Conservation (phyloP, 2,113 vertebrate species). For the Mirounga angustirostris region DNA sequence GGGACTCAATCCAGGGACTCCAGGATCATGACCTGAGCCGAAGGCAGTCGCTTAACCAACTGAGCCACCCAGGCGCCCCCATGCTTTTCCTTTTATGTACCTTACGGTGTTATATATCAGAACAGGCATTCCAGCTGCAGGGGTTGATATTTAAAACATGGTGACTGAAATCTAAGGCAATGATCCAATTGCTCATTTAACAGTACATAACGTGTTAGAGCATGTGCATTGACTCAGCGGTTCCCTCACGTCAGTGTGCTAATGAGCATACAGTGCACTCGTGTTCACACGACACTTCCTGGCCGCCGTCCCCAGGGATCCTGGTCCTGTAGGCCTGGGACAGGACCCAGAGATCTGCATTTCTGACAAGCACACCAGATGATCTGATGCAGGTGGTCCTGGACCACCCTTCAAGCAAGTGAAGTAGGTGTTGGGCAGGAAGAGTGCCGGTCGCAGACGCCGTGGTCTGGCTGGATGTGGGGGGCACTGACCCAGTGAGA, state of each 20-base stretch:
- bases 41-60: no score
- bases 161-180: not conserved
- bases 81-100: not conserved
- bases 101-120: not conserved
- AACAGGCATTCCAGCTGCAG: slow-evolving; percentile 33
- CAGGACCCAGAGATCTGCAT: not conserved
- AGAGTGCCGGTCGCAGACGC: not conserved
- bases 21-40: no score
- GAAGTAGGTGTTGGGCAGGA: not conserved
- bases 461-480: not conserved
- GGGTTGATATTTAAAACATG: slow-evolving; percentile 29
- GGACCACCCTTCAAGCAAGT: slow-evolving; percentile 34
- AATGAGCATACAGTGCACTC: not conserved
- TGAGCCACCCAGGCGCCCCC: no score
- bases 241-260: not conserved
- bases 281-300: not conserved
- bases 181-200: not conserved
- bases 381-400: not conserved
- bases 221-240: not conserved
- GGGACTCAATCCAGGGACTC: no score
- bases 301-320: not conserved
- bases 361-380: not conserved
- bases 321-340: not conserved
- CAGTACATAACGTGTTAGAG: not conserved
- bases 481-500: not conserved